These are phyloP conservation scores for Anolis carolinensis DNA, from an alignment of 2,113 vertebrate species.

Conservation along the genomic window DNA sequence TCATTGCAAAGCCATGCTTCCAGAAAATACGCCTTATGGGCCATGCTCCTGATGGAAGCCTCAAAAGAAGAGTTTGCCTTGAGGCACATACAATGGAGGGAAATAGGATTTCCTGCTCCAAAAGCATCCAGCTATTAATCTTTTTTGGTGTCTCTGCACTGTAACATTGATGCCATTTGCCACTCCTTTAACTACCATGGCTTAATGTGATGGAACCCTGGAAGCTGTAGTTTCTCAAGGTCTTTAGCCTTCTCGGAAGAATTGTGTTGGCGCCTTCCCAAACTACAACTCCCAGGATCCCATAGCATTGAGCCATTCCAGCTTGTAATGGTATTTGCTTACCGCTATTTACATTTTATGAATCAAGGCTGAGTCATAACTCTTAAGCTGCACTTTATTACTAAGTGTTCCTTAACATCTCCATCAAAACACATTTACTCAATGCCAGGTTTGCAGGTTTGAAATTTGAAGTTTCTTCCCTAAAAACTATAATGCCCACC, in stretches of 20 bases:
- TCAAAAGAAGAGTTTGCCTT: neutral
- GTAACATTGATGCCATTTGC: no score
- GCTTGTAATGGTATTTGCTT: constrained; percentile 19
- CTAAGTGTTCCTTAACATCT: constrained; percentile 49
- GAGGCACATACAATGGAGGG: neutral
- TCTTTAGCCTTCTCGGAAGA: no score
- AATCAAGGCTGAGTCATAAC: constrained; percentile 36
- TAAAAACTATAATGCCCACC: constrained; percentile 13
- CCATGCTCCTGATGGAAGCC: no score
- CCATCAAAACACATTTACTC: constrained; percentile 30
- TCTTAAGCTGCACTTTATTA: constrained; percentile 50
- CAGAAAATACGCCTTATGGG: no score
- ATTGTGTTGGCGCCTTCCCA: no score
- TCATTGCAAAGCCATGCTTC: no score
- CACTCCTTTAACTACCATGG: no score
- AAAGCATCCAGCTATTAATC: neutral
- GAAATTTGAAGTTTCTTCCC: constrained; percentile 37
- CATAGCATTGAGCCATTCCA: no score
- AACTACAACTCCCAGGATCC: no score
- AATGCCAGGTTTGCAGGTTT: constrained; percentile 3
- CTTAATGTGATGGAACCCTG: no score
- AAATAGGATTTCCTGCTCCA: neutral
- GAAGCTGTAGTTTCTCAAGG: no score
- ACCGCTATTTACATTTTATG: constrained; percentile 32
- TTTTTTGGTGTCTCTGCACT: neutral